A percentile compares a stretch with the other conserved stretches of the same genome.
phyloP scores from a whole-genome alignment of 2,888 invertebrate genomes.

The Catocala fraxini region DNA sequence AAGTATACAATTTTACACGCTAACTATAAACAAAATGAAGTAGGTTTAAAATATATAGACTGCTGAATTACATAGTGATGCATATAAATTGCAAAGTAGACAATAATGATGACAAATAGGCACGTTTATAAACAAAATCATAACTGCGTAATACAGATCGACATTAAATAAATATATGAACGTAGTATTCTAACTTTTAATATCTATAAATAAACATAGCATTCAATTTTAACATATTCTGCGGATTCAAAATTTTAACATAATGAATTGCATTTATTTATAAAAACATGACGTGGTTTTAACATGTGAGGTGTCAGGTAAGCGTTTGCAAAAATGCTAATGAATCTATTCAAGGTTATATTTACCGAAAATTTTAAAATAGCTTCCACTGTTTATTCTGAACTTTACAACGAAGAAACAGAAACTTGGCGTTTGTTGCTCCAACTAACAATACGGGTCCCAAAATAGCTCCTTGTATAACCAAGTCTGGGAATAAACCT shows the following conservation, averaged over 20 bases:
- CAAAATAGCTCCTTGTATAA: constrained; percentile 74
- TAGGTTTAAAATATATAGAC: too few relatives aligned
- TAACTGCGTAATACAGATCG: too few relatives aligned
- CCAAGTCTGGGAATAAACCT: constrained; percentile 71
- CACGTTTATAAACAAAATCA: too few relatives aligned
- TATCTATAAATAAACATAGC: too few relatives aligned
- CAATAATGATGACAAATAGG: too few relatives aligned
- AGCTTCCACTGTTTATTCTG: constrained; percentile 14
- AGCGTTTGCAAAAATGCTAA: constrained; percentile 14
- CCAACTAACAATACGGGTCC: constrained; percentile 63
- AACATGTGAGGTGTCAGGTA: background rate
- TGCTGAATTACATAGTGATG: too few relatives aligned
- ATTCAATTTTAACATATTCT: too few relatives aligned
- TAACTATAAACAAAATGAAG: background rate
- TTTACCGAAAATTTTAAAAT: constrained; percentile 8
- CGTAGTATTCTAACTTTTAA: too few relatives aligned
- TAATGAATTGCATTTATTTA: constrained; percentile 3
- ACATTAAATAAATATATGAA: too few relatives aligned
- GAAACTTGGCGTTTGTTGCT: constrained; percentile 33
- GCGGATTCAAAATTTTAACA: background rate
- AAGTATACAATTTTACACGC: background rate
- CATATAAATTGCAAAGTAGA: too few relatives aligned
- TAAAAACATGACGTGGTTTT: constrained; percentile 1
- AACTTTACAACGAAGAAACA: constrained; percentile 26
- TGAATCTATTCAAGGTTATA: constrained; percentile 21